These are phyloP conservation scores for Porites lutea DNA, from an alignment of 64 coral and sea anemone species.

Conservation along the genomic window DNA sequence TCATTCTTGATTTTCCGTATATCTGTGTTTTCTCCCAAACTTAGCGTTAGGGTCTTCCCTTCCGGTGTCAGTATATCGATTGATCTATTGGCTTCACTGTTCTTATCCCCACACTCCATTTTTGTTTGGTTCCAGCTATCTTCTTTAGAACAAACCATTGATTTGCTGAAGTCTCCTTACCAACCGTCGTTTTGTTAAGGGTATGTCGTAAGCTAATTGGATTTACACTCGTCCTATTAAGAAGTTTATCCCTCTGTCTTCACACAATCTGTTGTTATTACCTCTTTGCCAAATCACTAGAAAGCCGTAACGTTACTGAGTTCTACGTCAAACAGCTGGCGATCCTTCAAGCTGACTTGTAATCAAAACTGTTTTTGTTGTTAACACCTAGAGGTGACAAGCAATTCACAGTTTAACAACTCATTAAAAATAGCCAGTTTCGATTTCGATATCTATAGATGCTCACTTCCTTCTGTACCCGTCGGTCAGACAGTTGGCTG, in stretches of 20 bases:
- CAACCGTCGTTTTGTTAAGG: background rate
- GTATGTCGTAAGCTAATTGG: background rate
- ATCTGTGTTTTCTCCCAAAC: background rate
- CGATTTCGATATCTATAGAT: no score
- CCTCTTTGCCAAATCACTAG: no score
- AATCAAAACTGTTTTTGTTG: background rate
- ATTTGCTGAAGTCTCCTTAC: background rate
- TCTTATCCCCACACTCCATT: background rate
- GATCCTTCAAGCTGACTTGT: background rate
- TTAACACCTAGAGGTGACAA: background rate
- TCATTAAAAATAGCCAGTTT: background rate
- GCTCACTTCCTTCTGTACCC: no score
- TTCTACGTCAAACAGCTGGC: no score
- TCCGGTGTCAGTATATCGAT: slow-evolving; percentile 46
- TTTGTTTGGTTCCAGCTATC: slow-evolving; percentile 6
- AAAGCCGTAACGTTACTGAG: no score
- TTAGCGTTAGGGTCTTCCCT: slow-evolving; percentile 9
- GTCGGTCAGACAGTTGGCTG: no score
- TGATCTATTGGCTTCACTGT: background rate
- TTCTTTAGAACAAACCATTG: slow-evolving; percentile 45
- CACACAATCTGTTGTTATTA: no score
- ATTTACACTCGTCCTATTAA: background rate
- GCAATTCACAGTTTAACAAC: background rate
- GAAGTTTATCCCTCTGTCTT: background rate
- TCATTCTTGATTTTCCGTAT: slow-evolving; percentile 30